Evolutionary conservation across 2,888 invertebrate species (phyloP), one percentile per base, ranked within the genome.

Genomic region (Myathropa florea): DNA sequence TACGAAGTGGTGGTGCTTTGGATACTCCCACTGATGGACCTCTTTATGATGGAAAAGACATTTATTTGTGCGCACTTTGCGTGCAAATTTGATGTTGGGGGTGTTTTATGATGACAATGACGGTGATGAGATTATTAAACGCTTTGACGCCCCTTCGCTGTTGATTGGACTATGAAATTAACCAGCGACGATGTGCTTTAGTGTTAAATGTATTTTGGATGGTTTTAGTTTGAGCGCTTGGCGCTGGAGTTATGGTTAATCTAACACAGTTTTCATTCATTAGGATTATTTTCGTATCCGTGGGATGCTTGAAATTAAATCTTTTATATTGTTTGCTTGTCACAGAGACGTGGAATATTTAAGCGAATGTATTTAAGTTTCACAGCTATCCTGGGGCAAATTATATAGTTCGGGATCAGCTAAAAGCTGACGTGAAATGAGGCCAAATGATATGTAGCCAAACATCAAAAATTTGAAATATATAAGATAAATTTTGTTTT

Each of bases 141-240:
- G 86, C 86, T 86, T 86, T 86, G 83, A 86, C 86, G 83, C 86
- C 83, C 46, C 75, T 67, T 61, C 68, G 28, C 65, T 78, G 83
- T 86, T 86, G 83, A 86, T 78, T 86, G 86, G 86, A 86, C 83
- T 86, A 71, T 86, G 75, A 83, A 86, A 86, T 86, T 81, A 63
- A 68, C 60, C 73, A 4, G 14, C 53, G 53, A 33, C 30, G 21
- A 53, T 12, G 61, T 68, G 26, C 61, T 7, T 30, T n/a, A 18
- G 9, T 18, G 61, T 30, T 63, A 21, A 21, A 33, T 26, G 57
- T 24, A 24, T 57, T 57, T 57, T 24, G 24, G 57, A 57, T 57
- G 24, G 57, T 24, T 57, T 57, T 23, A 57, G 23, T 23, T 53
- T 53, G 10, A n/a, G 23, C 10, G 57, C 24, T 57, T 10, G 23